Evolutionary conservation across 1,140 invertebrate genomes (phyloP).

Genomic region (Drosophila albomicans): DNA sequence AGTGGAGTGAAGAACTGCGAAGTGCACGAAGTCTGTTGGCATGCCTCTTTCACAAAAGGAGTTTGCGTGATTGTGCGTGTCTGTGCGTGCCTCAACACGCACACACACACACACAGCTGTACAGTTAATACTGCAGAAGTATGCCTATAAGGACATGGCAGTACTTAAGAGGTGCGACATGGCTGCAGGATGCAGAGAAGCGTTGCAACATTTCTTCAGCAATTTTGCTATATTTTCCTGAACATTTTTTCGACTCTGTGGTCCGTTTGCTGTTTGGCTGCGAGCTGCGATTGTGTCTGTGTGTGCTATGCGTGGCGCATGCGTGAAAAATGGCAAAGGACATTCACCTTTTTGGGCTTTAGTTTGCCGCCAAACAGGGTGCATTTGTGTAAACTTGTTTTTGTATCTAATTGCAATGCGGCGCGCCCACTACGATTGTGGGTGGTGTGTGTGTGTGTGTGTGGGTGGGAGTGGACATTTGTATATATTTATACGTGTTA

Average conservation of each 20-base stretch:
- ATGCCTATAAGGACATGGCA: conserved; percentile 13
- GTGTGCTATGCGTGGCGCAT: conserved; percentile 47
- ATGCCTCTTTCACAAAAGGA: neutral
- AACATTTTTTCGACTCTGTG: neutral
- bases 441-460: conserved; percentile 1
- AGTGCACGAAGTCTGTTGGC: neutral
- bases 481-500: too few relatives aligned
- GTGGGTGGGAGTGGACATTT: neutral
- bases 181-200: conserved; percentile 22
- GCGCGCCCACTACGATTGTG: conserved; percentile 53
- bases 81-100: conserved; percentile 21
- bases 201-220: neutral
- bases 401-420: conserved; percentile 68
- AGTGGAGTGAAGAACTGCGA: neutral
- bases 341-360: conserved; percentile 67
- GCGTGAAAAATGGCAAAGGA: conserved; percentile 60
- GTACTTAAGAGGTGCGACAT: conserved; percentile 35
- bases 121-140: neutral
- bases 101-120: neutral
- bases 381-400: conserved; percentile 69
- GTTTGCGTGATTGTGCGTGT: conserved; percentile 19
- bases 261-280: neutral
- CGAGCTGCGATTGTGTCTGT: neutral
- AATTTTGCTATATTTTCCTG: neutral
- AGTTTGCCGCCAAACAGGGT: conserved; percentile 77